Evolutionary conservation across 2,888 invertebrate genomes (phyloP).

Genomic region (Dioctria linearis): DNA sequence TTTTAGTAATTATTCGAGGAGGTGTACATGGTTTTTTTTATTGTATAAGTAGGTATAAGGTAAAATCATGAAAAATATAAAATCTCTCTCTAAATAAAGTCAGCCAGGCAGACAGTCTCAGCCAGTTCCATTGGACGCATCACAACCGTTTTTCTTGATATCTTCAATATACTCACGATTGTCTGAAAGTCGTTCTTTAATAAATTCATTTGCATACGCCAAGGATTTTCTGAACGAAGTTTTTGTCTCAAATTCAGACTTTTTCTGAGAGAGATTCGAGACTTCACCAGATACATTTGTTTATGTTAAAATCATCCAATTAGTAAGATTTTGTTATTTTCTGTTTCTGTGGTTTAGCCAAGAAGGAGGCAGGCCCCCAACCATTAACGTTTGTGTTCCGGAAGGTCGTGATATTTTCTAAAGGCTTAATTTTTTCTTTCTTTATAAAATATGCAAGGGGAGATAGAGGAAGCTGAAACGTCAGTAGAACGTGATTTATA

Average conservation of each 20-base stretch:
- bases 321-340: slow-evolving; percentile 71
- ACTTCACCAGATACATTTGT: slow-evolving; percentile 68
- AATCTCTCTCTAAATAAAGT: neutral
- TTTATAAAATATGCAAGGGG: neutral
- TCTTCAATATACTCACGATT: slow-evolving; percentile 51
- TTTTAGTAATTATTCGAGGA: too few species aligned
- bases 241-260: slow-evolving; percentile 36
- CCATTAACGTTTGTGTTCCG: neutral
- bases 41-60: neutral
- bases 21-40: too few species aligned
- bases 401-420: neutral
- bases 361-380: too few species aligned
- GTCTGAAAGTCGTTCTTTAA: slow-evolving; percentile 34
- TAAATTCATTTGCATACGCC: slow-evolving; percentile 51
- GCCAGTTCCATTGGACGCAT: neutral
- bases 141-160: neutral
- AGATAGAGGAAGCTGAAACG: neutral
- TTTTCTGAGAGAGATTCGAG: neutral
- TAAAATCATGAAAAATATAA: slow-evolving; percentile 21
- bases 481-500: neutral
- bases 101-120: too few species aligned
- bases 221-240: slow-evolving; percentile 39
- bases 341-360: neutral
- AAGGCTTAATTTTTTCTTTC: too few species aligned
- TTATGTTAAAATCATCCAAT: slow-evolving; percentile 72